Evolutionary conservation across 2,888 invertebrate genomes (phyloP), one percentile per base, ranked within the genome.

Genomic region (Pristionchus japonicus): DNA sequence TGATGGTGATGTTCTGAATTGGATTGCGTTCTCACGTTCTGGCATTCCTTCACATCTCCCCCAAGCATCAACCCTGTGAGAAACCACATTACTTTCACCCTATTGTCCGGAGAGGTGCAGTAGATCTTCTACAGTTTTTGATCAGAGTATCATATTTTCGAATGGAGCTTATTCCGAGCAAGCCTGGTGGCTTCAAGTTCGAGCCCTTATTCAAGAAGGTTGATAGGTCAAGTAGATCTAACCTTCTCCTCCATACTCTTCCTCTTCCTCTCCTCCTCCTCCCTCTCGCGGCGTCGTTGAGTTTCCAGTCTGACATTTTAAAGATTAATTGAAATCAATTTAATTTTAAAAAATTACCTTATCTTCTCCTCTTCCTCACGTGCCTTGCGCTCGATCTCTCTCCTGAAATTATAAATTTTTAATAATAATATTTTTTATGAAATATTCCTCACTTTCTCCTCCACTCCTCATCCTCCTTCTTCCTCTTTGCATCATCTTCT

Each of bases 361-460:
- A 82, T 31, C 43, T 34, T 52, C 52, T 82, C 82, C 20, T 57
- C 70, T 40, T 74, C 70, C 40, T 77, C 77, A 9, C 77, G 77
- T 3, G 77, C 77, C 77, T 77, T 77, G n/a, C 77, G 77, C 77
- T 77, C 77, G 27, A 77, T 47, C 27, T 77, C 77, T 40, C 77
- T 40, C 13, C 77, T 77, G 15, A 15, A 64, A 64, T 23, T 61
- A 13, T n/a, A n/a, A 13, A 27, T 34, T 34, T 67, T 27, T 67
- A 27, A 27, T 11, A 23, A 13, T 70, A 31, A 70, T 17, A 27
- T 67, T 31, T 67, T 67, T 3, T 34, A 43, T 6, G 43, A 9
- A 6, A 43, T 9, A 43, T 9, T 43, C 7, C 15, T 7, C 11
- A 31, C 37, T 34, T n/a, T n/a, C 37, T 82, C 82, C 52, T 52